Evolutionary conservation across 2,888 invertebrate species (phyloP).

Genomic region (Coenonympha arcania): DNA sequence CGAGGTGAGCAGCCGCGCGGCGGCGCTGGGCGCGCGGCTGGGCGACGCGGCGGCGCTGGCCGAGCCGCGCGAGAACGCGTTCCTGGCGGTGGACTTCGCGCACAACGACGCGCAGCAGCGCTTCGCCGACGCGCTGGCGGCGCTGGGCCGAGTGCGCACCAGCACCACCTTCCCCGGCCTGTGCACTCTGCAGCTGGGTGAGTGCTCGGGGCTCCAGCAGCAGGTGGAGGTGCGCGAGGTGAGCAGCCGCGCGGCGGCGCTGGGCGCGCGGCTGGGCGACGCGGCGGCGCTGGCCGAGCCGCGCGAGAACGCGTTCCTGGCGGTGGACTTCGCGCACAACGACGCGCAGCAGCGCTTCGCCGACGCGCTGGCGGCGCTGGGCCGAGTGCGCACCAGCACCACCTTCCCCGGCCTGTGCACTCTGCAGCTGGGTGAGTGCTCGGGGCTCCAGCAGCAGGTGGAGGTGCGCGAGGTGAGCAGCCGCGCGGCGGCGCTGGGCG

Average conservation of each 20-base stretch:
- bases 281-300: constrained; percentile 89
- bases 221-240: constrained; percentile 93
- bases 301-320: constrained; percentile 91
- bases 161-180: constrained; percentile 93
- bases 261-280: constrained; percentile 87
- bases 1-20: constrained; percentile 90
- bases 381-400: constrained; percentile 86
- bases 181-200: constrained; percentile 84
- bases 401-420: constrained; percentile 91
- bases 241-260: constrained; percentile 87
- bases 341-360: constrained; percentile 77
- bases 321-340: constrained; percentile 83
- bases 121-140: constrained; percentile 76
- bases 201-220: constrained; percentile 89
- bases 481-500: constrained; percentile 87
- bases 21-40: constrained; percentile 86
- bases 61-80: constrained; percentile 93
- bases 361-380: constrained; percentile 75
- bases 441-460: constrained; percentile 88
- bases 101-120: constrained; percentile 78
- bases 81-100: constrained; percentile 85
- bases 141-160: constrained; percentile 81
- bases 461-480: constrained; percentile 93
- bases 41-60: constrained; percentile 86
- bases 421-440: constrained; percentile 87